These are phyloP conservation scores for Eulithis prunata DNA, from an alignment of 2,888 invertebrate genomes.

Conservation along the genomic window DNA sequence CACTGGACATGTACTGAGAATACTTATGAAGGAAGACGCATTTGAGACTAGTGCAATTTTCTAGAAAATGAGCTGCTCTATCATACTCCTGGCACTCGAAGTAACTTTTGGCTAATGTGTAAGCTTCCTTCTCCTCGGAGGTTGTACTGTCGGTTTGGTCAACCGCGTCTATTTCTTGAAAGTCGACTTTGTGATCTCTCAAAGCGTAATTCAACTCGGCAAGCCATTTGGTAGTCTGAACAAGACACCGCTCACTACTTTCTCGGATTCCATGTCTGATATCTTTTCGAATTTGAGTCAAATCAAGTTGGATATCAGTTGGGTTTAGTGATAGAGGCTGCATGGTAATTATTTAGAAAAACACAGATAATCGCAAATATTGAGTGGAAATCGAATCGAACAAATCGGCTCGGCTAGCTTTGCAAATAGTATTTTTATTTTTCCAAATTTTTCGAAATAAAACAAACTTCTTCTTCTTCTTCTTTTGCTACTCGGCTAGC, in stretches of 20 bases:
- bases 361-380: no score
- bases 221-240: slow-evolving; percentile 94
- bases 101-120: slow-evolving; percentile 92
- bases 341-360: slow-evolving; percentile 41
- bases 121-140: slow-evolving; percentile 88
- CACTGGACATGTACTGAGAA: slow-evolving; percentile 93
- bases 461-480: no score
- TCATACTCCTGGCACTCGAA: slow-evolving; percentile 97
- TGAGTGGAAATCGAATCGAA: no score
- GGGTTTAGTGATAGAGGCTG: slow-evolving; percentile 63
- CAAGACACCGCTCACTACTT: slow-evolving; percentile 91
- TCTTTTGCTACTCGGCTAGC: no score
- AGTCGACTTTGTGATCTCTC: slow-evolving; percentile 85
- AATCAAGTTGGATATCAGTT: slow-evolving; percentile 72
- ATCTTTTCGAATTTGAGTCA: slow-evolving; percentile 75
- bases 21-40: slow-evolving; percentile 94
- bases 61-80: slow-evolving; percentile 91
- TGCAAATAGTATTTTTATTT: no score
- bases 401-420: no score
- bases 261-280: slow-evolving; percentile 81
- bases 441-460: no score
- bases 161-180: slow-evolving; percentile 75
- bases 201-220: slow-evolving; percentile 93
- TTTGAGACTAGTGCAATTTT: slow-evolving; percentile 88
- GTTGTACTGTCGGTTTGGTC: slow-evolving; percentile 70